A percentile compares a stretch with the other conserved stretches of the same genome.
Evolutionary conservation across 2,797 vertebrate genomes (phyloP).

Genomic region (Gastrophryne carolinensis): DNA sequence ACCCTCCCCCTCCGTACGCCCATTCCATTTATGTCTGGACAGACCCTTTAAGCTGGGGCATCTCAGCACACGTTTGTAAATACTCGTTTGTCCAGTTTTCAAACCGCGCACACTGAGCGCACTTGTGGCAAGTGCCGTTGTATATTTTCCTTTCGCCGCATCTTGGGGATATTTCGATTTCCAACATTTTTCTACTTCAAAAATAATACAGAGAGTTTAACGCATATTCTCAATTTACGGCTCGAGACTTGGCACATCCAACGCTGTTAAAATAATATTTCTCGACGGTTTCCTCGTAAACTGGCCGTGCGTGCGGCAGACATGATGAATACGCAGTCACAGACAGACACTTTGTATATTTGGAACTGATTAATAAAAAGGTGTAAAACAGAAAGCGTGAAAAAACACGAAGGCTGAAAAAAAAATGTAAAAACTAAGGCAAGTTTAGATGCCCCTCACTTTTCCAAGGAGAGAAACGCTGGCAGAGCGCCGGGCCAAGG

Average conservation of each 20-base stretch:
- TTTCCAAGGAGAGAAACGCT: neutral
- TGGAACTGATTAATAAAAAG: neutral
- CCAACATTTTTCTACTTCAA: neutral
- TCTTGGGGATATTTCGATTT: neutral
- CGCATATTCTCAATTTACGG: too few species aligned
- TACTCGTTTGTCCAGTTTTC: too few species aligned
- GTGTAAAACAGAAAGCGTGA: neutral
- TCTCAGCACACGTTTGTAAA: too few species aligned
- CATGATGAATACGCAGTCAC: neutral
- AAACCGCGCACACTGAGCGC: too few species aligned
- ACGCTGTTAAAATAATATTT: neutral
- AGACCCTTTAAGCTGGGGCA: too few species aligned
- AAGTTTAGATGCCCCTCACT: neutral
- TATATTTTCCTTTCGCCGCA: neutral
- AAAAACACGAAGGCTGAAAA: neutral
- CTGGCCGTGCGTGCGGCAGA: neutral
- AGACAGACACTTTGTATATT: neutral
- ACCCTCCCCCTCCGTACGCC: too few species aligned
- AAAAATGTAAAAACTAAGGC: neutral
- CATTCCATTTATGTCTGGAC: too few species aligned
- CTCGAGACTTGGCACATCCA: neutral
- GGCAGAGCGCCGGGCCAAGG: neutral
- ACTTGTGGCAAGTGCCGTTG: neutral
- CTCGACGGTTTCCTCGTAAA: neutral
- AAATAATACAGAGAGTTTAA: neutral